Percentiles rank a stretch among this genome's conserved stretches.
Evolutionary conservation across 1,140 invertebrate species (phyloP).

Genomic region (Hyles euphorbiae): DNA sequence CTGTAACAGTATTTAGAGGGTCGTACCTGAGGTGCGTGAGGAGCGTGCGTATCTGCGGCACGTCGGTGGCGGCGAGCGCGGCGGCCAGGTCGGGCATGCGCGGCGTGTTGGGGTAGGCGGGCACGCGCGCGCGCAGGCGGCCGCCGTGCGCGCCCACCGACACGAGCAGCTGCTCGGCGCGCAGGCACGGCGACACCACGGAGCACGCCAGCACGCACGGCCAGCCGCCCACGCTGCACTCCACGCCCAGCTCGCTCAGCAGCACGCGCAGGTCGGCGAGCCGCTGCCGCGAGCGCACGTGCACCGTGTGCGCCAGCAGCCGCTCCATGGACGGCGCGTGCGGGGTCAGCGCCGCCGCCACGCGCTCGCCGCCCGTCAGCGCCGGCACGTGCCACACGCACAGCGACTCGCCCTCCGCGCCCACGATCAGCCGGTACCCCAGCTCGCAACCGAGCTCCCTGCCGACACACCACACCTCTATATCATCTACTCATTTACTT

Average conservation of each 20-base stretch:
- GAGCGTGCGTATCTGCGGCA: constrained; percentile 36
- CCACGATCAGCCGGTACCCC: constrained; percentile 91
- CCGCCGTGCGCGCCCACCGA: constrained; percentile 97
- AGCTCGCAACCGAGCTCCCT: constrained; percentile 89
- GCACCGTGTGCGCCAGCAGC: constrained; percentile 97
- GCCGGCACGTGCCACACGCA: constrained; percentile 92
- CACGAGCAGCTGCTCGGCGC: constrained; percentile 93
- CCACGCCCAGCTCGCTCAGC: constrained; percentile 70
- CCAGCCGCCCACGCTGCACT: constrained; percentile 81
- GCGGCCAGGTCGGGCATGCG: constrained; percentile 88
- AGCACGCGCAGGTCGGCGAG: constrained; percentile 88
- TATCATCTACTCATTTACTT: too few relatives aligned
- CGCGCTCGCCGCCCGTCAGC: constrained; percentile 86
- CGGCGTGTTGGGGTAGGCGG: constrained; percentile 88
- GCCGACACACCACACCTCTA: constrained; percentile 2
- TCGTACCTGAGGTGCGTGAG: constrained; percentile 65
- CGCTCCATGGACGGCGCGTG: constrained; percentile 96
- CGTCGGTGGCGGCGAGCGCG: constrained; percentile 75
- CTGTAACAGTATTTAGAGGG: background rate
- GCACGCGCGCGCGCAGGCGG: constrained; percentile 91
- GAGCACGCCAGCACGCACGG: constrained; percentile 94
- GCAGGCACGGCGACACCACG: constrained; percentile 90
- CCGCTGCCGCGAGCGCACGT: constrained; percentile 90
- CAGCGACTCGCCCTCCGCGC: constrained; percentile 84
- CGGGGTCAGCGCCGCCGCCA: constrained; percentile 87